Percentiles rank a stretch among this genome's conserved stretches.
phyloP scores from a whole-genome alignment of 2,113 vertebrate genomes.

The Pao palembangensis region DNA sequence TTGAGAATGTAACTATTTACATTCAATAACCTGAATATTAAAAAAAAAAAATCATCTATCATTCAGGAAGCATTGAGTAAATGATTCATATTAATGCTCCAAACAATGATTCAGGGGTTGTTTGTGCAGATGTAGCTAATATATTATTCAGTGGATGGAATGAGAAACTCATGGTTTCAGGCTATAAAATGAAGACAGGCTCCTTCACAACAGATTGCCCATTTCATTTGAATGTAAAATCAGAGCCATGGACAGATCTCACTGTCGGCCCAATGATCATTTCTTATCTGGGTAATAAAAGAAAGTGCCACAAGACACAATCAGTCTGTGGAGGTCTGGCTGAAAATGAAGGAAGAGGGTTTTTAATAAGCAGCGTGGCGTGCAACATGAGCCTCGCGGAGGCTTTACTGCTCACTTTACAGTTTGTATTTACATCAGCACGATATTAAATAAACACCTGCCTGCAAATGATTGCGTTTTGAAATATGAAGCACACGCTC shows the following conservation, averaged over 20 bases:
- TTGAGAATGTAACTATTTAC: too few relatives aligned
- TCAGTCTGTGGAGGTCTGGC: background rate
- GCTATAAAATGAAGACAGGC: too few relatives aligned
- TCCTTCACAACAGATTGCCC: background rate
- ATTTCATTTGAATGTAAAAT: background rate
- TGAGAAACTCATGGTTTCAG: background rate
- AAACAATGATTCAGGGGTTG: background rate
- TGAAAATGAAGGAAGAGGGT: background rate
- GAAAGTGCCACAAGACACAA: background rate
- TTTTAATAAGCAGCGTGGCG: background rate
- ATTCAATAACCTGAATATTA: too few relatives aligned
- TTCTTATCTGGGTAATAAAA: background rate
- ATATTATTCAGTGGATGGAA: background rate
- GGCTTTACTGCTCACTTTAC: too few relatives aligned
- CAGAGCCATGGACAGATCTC: background rate
- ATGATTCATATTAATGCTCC: background rate
- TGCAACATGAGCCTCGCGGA: background rate
- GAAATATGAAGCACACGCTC: too few relatives aligned
- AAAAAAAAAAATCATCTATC: too few relatives aligned
- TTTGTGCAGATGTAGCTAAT: background rate
- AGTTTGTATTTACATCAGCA: too few relatives aligned
- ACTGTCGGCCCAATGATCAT: background rate
- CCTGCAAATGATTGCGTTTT: background rate
- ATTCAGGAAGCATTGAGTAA: too few relatives aligned
- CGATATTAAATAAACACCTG: background rate